Conservation (phyloP, 2,888 invertebrate genomes). For the Cantharis rufa region DNA sequence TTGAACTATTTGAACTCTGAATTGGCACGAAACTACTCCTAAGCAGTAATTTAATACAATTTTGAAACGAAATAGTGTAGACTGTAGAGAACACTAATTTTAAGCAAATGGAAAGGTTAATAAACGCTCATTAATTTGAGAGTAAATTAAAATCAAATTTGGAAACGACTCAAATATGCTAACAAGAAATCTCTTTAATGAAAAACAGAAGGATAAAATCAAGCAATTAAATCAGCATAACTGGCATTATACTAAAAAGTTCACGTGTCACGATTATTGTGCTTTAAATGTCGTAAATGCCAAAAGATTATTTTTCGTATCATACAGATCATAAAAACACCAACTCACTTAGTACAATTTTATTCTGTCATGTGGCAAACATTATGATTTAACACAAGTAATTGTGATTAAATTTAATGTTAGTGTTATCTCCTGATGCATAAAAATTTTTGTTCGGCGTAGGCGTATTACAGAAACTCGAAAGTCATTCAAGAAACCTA, state of each 20-base stretch:
- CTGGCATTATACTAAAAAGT: neutral
- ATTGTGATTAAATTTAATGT: neutral
- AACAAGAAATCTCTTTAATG: neutral
- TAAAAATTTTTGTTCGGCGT: neutral
- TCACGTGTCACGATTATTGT: neutral
- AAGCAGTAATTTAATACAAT: neutral
- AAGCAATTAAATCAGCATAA: neutral
- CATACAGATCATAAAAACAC: neutral
- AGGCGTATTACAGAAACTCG: neutral
- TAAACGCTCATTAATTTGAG: neutral
- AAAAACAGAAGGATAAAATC: neutral
- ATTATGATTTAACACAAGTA: no score
- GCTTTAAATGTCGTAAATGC: neutral
- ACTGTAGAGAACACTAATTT: neutral
- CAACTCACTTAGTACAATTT: neutral
- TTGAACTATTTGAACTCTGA: no score
- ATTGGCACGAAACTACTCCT: no score
- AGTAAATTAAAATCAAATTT: neutral
- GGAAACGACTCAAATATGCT: neutral
- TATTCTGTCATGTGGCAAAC: neutral
- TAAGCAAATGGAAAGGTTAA: neutral
- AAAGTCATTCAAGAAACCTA: neutral
- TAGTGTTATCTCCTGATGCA: neutral
- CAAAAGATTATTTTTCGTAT: neutral
- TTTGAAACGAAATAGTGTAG: neutral